Evolutionary conservation across 2,888 invertebrate species (phyloP), one percentile per base, ranked within the genome.

Genomic region (Parnassius mnemosyne): DNA sequence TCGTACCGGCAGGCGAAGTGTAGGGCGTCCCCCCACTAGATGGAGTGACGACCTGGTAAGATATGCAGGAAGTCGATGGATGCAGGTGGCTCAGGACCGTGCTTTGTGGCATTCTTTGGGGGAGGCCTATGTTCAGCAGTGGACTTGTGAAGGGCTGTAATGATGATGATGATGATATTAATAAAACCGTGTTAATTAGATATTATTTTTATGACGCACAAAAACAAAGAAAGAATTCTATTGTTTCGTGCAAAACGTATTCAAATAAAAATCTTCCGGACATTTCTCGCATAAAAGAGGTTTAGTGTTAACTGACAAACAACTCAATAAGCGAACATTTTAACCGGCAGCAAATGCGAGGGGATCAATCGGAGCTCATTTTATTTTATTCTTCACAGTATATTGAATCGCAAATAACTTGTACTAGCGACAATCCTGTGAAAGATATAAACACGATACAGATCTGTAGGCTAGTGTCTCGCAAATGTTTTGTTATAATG

Each of bases 251-350:
- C 47, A 13, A 55, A 25, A 59, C 59, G 25, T 56, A 42, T 63
- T 60, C 46, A 61, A 62, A 60, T 58, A 49, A 60, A 57, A 2
- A n/a, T 9, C 12, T 25, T 59, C 51, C 9, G 63, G 41, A 43
- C 43, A 65, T 60, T 62, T 65, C 42, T 20, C 51, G 60, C 58
- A 65, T 67, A 65, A 65, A 67, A 53, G 57, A 47, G 54, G 62
- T 61, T 64, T 62, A 60, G 34, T 43, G 66, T 66, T 53, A 68
- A 68, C 67, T 63, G 60, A 65, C 69, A 67, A 72, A 76, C 68
- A 73, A 71, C 68, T 73, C 76, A 75, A 79, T 78, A 78, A 69
- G 59, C 54, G 59, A 67, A 70, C 74, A 73, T 71, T 67, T 68
- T 66, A 68, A 71, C 66, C 57, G 53, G 58, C 57, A 53, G 46